Conservation (phyloP, 2,888 invertebrate species). For the Choristoneura rosaceana region DNA sequence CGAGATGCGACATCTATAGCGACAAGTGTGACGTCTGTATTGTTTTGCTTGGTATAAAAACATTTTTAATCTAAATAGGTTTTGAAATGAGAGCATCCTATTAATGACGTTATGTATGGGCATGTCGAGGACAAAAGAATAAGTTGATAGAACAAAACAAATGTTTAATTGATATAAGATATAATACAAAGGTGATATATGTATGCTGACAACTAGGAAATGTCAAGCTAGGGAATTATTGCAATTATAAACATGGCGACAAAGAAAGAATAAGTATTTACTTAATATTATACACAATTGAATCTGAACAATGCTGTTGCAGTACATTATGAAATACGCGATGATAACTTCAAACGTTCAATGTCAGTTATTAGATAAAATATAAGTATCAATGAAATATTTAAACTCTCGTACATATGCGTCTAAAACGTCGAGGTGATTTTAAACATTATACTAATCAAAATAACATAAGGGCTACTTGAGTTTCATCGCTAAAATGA, state of each 20-base stretch:
- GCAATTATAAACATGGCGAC: background rate
- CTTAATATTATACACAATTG: background rate
- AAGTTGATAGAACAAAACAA: background rate
- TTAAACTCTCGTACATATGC: no score
- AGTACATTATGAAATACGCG: background rate
- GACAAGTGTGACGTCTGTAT: background rate
- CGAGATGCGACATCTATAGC: background rate
- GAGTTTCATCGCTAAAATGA: no score
- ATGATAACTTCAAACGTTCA: background rate
- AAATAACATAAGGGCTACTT: no score
- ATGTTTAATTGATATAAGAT: background rate
- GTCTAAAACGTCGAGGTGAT: no score
- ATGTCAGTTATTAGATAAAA: background rate
- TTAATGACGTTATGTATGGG: background rate
- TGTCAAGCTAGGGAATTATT: background rate
- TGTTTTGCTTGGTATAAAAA: constrained; percentile 7
- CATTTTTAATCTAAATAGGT: background rate
- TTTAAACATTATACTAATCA: no score
- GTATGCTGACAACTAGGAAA: background rate
- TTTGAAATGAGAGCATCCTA: background rate
- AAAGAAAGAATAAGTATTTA: background rate
- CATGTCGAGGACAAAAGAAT: background rate
- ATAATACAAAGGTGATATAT: background rate
- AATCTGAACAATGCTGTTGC: constrained; percentile 1
- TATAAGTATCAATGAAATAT: background rate